phyloP scores from a whole-genome alignment of 2,888 invertebrate genomes.

The Chymomyza amoena region DNA sequence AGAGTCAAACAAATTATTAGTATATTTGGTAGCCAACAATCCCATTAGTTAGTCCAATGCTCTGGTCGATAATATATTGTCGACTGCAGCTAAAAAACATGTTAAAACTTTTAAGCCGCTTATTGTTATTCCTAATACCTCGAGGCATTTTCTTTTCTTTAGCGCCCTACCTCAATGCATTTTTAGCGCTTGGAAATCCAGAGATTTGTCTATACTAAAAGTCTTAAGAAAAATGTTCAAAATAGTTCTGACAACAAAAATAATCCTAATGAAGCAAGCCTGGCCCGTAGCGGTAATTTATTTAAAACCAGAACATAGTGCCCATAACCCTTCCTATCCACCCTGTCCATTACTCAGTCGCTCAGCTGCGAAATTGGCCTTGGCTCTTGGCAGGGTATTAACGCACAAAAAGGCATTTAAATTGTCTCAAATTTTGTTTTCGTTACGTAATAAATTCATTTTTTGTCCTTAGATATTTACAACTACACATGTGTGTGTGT shows the following conservation, averaged over 20 bases:
- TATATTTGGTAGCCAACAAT: background rate
- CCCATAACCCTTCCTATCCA: conserved; percentile 5
- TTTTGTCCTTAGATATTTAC: conserved; percentile 67
- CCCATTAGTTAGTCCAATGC: background rate
- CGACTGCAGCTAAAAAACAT: conserved; percentile 44
- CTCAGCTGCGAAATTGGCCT: conserved; percentile 51
- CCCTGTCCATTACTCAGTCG: background rate
- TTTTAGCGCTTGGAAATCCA: background rate
- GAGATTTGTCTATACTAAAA: background rate
- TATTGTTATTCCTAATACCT: conserved; percentile 74
- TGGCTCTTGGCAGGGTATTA: conserved; percentile 1
- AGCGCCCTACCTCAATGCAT: conserved; percentile 24
- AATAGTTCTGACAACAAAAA: conserved; percentile 32
- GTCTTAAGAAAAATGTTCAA: background rate
- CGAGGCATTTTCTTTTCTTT: conserved; percentile 69
- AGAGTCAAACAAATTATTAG: background rate
- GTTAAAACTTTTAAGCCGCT: conserved; percentile 74
- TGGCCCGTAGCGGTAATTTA: conserved; percentile 74
- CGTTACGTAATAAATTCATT: conserved; percentile 75
- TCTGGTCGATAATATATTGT: background rate
- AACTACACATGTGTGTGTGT: conserved; percentile 45
- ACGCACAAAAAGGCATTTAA: conserved; percentile 56
- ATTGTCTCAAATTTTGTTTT: conserved; percentile 74
- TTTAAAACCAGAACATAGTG: conserved; percentile 49
- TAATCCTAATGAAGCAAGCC: conserved; percentile 73